A percentile compares a stretch with the other conserved stretches of the same genome.
These are phyloP conservation scores for Calliphora vomitoria DNA, from an alignment of 2,888 invertebrate genomes.

Conservation along the genomic window DNA sequence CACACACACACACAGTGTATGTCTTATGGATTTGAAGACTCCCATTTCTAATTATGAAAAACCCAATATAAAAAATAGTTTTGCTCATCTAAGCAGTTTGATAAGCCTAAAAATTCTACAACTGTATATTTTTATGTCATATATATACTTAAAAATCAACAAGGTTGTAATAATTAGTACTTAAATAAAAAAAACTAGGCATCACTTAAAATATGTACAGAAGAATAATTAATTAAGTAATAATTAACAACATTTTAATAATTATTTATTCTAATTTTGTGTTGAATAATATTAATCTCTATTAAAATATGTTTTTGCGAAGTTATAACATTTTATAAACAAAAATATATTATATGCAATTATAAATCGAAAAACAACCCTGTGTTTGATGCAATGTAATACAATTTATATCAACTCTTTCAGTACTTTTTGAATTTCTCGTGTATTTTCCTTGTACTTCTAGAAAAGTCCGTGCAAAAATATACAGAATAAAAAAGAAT, in stretches of 20 bases:
- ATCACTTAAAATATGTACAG: no score
- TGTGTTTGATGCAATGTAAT: neutral
- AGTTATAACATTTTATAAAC: no score
- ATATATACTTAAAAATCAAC: neutral
- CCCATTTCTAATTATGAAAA: no score
- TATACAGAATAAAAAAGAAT: conserved; percentile 47
- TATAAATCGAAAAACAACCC: neutral
- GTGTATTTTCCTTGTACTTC: conserved; percentile 59
- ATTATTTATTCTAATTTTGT: no score
- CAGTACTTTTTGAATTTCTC: conserved; percentile 45
- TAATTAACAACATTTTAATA: neutral
- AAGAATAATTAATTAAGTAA: neutral
- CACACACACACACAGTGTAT: no score
- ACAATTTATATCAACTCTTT: conserved; percentile 15
- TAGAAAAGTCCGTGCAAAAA: conserved; percentile 65
- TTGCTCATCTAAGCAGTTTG: no score
- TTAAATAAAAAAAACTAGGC: no score
- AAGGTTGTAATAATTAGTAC: conserved; percentile 40
- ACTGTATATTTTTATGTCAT: no score
- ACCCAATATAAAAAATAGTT: no score
- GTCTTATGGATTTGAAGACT: no score
- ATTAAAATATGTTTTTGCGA: neutral
- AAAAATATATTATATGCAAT: neutral
- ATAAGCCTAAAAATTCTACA: no score
- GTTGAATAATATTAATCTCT: neutral